These are phyloP conservation scores for Psylliodes chrysocephalus DNA, from an alignment of 2,888 invertebrate species.

Conservation along the genomic window DNA sequence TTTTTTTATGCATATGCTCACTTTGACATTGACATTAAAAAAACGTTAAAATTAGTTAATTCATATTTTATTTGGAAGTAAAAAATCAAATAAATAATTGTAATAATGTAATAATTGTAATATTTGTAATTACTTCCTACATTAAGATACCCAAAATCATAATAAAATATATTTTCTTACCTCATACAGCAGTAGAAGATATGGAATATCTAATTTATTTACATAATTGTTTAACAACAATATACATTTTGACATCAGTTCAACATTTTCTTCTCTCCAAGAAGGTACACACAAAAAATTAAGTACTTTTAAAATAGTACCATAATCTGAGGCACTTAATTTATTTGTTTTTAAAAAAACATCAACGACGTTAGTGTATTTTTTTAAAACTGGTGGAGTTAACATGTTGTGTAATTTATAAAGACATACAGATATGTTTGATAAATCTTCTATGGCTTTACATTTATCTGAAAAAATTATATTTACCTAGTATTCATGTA, in stretches of 20 bases:
- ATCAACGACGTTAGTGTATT: constrained; percentile 60
- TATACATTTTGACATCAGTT: constrained; percentile 60
- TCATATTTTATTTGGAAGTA: no score
- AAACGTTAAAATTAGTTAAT: no score
- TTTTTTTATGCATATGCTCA: no score
- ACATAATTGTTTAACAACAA: constrained; percentile 60
- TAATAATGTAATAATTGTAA: no score
- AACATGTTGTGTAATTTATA: constrained; percentile 62
- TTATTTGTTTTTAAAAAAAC: constrained; percentile 56
- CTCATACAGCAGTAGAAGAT: constrained; percentile 61
- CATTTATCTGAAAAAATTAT: no score
- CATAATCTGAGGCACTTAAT: constrained; percentile 52
- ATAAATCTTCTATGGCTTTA: constrained; percentile 60
- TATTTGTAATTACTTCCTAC: no score
- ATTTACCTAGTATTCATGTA: no score
- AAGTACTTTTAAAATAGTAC: constrained; percentile 56
- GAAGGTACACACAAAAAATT: constrained; percentile 64
- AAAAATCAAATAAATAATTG: no score
- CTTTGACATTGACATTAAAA: no score
- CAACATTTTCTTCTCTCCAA: constrained; percentile 63
- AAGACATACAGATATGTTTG: constrained; percentile 65
- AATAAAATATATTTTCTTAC: constrained; percentile 49
- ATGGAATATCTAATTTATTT: constrained; percentile 58
- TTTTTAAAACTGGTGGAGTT: constrained; percentile 57
- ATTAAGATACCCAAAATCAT: no score